Percentiles rank a stretch among this genome's conserved stretches.
Evolutionary conservation across 2,113 vertebrate genomes (phyloP).

Genomic region (Anguilla rostrata): DNA sequence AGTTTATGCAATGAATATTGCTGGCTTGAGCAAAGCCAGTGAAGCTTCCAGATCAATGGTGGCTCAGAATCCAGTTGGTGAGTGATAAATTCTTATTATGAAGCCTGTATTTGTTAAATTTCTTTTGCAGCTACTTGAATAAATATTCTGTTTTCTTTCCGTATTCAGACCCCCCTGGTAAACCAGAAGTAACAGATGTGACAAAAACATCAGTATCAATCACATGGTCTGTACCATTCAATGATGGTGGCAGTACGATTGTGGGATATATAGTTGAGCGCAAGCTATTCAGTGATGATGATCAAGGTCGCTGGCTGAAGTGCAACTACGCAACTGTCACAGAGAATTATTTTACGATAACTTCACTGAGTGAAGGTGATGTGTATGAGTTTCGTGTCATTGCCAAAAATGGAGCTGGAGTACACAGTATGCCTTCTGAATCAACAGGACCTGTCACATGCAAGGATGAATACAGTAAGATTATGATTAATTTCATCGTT

Average conservation of each 20-base stretch:
- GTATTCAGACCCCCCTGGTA: slow-evolving; percentile 84
- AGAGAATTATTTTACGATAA: slow-evolving; percentile 88
- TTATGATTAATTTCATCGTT: slow-evolving; percentile 3
- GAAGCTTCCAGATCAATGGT: slow-evolving; percentile 91
- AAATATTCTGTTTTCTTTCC: slow-evolving; percentile 25
- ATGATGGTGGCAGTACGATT: slow-evolving; percentile 93
- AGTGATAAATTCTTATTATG: slow-evolving; percentile 49
- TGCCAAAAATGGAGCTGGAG: slow-evolving; percentile 91
- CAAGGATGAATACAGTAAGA: slow-evolving; percentile 95
- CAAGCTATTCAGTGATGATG: slow-evolving; percentile 83
- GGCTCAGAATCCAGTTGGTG: slow-evolving; percentile 96
- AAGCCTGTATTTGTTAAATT: not conserved
- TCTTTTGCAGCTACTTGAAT: slow-evolving; percentile 1
- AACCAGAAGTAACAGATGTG: slow-evolving; percentile 90
- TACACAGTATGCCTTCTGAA: slow-evolving; percentile 89
- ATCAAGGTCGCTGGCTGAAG: slow-evolving; percentile 92
- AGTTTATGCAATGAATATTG: slow-evolving; percentile 92
- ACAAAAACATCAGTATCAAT: slow-evolving; percentile 86
- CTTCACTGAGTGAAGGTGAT: slow-evolving; percentile 84
- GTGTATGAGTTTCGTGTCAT: slow-evolving; percentile 88
- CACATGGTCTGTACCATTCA: slow-evolving; percentile 86
- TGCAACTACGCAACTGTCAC: slow-evolving; percentile 97
- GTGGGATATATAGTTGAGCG: slow-evolving; percentile 90
- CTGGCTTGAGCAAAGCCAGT: slow-evolving; percentile 95
- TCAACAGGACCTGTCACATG: slow-evolving; percentile 89